Evolutionary conservation across 2,888 invertebrate species (phyloP), one percentile per base, ranked within the genome.

Genomic region (Gryllus longicercus): DNA sequence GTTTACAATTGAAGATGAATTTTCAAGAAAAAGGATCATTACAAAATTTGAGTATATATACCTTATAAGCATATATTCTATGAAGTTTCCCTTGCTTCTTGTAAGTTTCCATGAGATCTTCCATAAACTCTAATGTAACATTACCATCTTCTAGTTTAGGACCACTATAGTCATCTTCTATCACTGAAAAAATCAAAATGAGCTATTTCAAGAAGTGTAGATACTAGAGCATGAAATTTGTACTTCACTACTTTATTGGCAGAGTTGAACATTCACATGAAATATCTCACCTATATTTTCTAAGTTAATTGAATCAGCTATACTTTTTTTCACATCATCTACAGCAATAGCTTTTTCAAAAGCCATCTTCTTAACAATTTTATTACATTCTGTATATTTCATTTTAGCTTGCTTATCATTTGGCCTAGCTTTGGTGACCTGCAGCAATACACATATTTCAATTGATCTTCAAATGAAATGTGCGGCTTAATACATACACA

Each of bases 301-400:
- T 84, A 98, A 89, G 88, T 98, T 94, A 84, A 96, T 94, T 83
- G 92, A 91, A 86, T 98, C 97, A 0, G 96, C 94, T 84, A 98
- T 92, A 85, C 93, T 93, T 84, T 94, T 94, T 85, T 94, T 95
- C 78, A 92, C 93, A 84, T 96, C 95, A 85, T 99, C 97, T 1
- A 96, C 95, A 2, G 98, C 93, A 85, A 99, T 99, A 16, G 99
- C 99, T 87, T 95, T 96, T 87, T 98, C 96, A 88, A 99, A 99
- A 12, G 98, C 97, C 84, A 96, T 91, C 89, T 95, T 94, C 87
- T 95, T 96, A 12, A 98, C 95, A 85, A 99, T 96, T 89, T 99
- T 99, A 86, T 93, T 94, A 88, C 99, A 99, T 89, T 99, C 98
- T 78, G 91, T 92, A 87, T 90, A 97, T 87, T 99, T 99, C 83